These are phyloP conservation scores for Knipowitschia caucasica DNA, from an alignment of 2,797 vertebrate genomes.

Conservation along the genomic window DNA sequence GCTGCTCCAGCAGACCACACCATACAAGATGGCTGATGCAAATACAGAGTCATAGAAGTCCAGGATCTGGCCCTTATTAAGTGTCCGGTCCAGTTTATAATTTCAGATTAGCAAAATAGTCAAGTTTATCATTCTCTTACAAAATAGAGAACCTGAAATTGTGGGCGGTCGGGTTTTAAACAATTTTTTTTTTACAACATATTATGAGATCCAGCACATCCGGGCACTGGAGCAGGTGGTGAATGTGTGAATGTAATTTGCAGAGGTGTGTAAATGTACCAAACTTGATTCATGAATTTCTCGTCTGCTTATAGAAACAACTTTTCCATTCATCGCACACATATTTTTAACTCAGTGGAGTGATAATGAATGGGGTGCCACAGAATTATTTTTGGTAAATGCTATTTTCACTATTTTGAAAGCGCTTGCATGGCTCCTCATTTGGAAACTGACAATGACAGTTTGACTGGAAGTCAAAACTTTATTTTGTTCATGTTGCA, in stretches of 20 bases:
- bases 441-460: background rate
- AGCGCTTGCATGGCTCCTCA: background rate
- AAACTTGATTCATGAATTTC: background rate
- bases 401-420: conserved; percentile 2
- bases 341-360: background rate
- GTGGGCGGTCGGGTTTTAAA: too few species aligned
- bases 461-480: background rate
- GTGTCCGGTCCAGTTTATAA: too few species aligned
- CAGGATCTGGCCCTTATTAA: too few species aligned
- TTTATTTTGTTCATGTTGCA: background rate
- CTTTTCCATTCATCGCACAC: background rate
- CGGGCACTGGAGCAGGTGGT: too few species aligned
- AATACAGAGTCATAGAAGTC: too few species aligned
- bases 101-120: too few species aligned
- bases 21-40: too few species aligned
- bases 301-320: background rate
- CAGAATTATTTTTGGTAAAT: conserved; percentile 1
- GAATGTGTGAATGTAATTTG: conserved; percentile 48
- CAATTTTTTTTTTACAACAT: too few species aligned
- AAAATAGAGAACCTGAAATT: too few species aligned
- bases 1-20: too few species aligned
- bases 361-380: background rate
- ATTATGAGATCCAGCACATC: too few species aligned
- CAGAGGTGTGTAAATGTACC: conserved; percentile 11
- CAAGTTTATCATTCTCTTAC: too few species aligned